Conservation (phyloP, 1,140 invertebrate genomes). For the Nasonia longicornis region DNA sequence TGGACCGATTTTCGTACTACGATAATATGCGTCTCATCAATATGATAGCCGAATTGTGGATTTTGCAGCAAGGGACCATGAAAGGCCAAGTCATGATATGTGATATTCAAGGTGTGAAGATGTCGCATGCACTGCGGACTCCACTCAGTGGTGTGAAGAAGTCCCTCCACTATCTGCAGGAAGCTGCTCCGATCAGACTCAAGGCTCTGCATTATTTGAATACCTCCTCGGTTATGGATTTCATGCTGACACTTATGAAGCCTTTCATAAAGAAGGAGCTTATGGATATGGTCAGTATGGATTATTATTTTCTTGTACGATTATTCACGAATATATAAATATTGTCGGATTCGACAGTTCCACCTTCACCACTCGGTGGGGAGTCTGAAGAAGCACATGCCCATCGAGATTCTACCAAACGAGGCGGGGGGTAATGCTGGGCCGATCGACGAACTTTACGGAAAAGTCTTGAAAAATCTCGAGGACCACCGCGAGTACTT, state of each 20-base stretch:
- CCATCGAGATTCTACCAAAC: constrained; percentile 68
- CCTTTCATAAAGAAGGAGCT: constrained; percentile 80
- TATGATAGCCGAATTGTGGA: constrained; percentile 73
- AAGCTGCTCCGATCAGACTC: constrained; percentile 74
- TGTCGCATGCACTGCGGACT: constrained; percentile 73
- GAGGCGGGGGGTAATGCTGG: constrained; percentile 70
- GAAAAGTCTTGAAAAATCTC: constrained; percentile 65
- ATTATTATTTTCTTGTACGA: too few relatives aligned
- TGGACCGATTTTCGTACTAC: constrained; percentile 72
- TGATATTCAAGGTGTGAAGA: constrained; percentile 70
- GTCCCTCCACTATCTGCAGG: constrained; percentile 75
- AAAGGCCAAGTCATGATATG: constrained; percentile 73
- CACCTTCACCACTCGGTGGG: constrained; percentile 62
- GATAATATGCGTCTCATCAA: constrained; percentile 68
- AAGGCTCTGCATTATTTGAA: constrained; percentile 78
- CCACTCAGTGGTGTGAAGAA: constrained; percentile 74
- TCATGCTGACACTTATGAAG: constrained; percentile 75
- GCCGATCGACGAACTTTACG: constrained; percentile 55
- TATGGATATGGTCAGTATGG: constrained; percentile 67
- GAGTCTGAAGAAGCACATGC: constrained; percentile 62
- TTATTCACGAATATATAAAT: too few relatives aligned
- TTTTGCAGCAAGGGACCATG: constrained; percentile 70
- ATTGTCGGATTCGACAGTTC: constrained; percentile 56
- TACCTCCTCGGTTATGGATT: constrained; percentile 76
- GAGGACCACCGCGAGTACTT: constrained; percentile 70